A percentile compares a stretch with the other conserved stretches of the same genome.
phyloP scores from a whole-genome alignment of 1,140 invertebrate genomes.

The Metopolophium dirhodum region DNA sequence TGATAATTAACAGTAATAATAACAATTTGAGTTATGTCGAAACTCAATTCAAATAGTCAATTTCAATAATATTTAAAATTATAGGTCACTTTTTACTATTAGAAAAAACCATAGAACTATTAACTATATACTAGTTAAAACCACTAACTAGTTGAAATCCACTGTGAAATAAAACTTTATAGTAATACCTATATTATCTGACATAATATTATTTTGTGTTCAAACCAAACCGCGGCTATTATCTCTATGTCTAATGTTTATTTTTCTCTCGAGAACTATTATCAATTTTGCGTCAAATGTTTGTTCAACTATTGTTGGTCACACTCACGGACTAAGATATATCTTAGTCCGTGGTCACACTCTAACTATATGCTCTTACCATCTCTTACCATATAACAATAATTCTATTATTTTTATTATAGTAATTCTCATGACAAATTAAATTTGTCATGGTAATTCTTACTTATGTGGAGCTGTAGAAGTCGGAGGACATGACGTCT shows the following conservation, averaged over 20 bases:
- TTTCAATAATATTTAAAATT: background rate
- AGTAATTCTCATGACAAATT: no score
- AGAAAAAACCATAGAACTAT: background rate
- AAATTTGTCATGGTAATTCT: no score
- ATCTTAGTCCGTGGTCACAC: background rate
- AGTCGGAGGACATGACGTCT: no score
- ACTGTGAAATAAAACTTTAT: no score
- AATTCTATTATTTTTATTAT: no score
- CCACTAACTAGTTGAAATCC: background rate
- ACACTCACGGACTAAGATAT: background rate
- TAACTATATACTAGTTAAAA: background rate
- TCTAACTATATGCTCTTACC: background rate
- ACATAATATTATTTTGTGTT: background rate
- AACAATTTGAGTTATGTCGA: background rate
- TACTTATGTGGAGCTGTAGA: no score
- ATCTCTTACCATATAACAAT: no score
- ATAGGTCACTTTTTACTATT: background rate
- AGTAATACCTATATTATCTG: background rate
- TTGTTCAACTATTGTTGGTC: background rate
- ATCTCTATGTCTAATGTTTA: background rate
- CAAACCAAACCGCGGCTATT: background rate
- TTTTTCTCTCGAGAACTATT: background rate
- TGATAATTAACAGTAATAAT: background rate
- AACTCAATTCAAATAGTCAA: background rate
- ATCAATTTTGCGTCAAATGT: background rate